Conservation (phyloP, 1,140 invertebrate genomes). For the Pogonomyrmex barbatus region DNA sequence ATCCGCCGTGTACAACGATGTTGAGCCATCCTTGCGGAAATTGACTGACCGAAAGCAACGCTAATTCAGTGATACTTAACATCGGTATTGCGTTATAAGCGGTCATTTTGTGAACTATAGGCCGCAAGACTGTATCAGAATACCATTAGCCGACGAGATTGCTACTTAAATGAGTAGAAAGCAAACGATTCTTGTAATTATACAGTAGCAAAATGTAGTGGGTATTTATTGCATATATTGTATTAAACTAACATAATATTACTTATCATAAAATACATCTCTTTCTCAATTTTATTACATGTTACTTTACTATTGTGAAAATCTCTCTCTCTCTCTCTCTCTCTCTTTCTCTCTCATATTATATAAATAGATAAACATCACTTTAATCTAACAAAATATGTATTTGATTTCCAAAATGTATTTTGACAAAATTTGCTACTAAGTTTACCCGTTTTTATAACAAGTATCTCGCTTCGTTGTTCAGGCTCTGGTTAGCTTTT, state of each 20-base stretch:
- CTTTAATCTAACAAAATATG: neutral
- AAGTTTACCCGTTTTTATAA: constrained; percentile 16
- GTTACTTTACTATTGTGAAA: no score
- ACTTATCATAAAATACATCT: neutral
- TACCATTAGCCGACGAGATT: constrained; percentile 38
- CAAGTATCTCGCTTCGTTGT: neutral
- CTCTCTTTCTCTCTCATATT: neutral
- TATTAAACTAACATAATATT: constrained; percentile 16
- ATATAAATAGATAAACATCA: neutral
- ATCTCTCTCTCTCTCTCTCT: neutral
- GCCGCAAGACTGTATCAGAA: constrained; percentile 20
- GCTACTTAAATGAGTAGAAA: constrained; percentile 43
- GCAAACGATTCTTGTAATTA: constrained; percentile 20
- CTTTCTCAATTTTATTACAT: neutral
- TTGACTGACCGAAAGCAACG: constrained; percentile 25
- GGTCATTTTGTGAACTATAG: neutral
- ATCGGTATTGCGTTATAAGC: constrained; percentile 25
- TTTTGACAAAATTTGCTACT: neutral
- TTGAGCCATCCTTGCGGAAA: constrained; percentile 37
- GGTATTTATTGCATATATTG: neutral
- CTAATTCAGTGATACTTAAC: constrained; percentile 11
- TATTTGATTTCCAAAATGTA: no score
- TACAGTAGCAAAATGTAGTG: neutral
- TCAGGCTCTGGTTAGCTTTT: constrained; percentile 17
- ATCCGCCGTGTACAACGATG: constrained; percentile 33